These are phyloP conservation scores for Palaemon carinicauda DNA, from an alignment of 1,140 invertebrate genomes.

Conservation along the genomic window DNA sequence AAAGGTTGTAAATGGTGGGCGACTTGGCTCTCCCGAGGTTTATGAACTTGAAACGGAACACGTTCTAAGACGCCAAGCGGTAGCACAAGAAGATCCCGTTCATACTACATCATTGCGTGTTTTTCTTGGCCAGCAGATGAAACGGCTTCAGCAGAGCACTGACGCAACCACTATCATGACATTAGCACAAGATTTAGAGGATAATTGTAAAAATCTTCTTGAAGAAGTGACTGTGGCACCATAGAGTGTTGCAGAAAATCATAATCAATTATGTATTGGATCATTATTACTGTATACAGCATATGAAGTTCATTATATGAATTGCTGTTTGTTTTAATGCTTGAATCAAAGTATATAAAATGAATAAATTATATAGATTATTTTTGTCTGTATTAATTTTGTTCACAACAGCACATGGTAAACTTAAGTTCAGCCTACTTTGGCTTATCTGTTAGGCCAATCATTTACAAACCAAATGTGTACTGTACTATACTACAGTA, in stretches of 20 bases:
- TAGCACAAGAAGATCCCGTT: conserved; percentile 75
- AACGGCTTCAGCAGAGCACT: conserved; percentile 35
- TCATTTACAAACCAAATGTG: no score
- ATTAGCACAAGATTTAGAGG: conserved; percentile 41
- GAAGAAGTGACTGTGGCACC: conserved; percentile 33
- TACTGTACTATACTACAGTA: no score
- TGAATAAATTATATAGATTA: no score
- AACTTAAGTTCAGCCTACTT: no score
- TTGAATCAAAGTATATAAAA: no score
- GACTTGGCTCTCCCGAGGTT: conserved; percentile 42
- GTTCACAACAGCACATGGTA: no score
- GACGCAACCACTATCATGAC: conserved; percentile 29
- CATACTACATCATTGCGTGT: conserved; percentile 65
- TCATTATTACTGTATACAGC: no score
- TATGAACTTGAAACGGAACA: conserved; percentile 58
- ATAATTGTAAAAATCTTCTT: conserved; percentile 30
- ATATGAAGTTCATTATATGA: no score
- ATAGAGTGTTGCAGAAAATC: background rate
- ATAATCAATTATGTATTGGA: no score
- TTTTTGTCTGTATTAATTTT: no score
- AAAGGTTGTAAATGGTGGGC: conserved; percentile 35
- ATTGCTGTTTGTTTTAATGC: no score
- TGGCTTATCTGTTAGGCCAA: no score
- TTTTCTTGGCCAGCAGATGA: conserved; percentile 52
- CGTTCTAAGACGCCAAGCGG: conserved; percentile 68